Evolutionary conservation across 2,888 invertebrate species (phyloP).

Genomic region (Latrodectus elegans): DNA sequence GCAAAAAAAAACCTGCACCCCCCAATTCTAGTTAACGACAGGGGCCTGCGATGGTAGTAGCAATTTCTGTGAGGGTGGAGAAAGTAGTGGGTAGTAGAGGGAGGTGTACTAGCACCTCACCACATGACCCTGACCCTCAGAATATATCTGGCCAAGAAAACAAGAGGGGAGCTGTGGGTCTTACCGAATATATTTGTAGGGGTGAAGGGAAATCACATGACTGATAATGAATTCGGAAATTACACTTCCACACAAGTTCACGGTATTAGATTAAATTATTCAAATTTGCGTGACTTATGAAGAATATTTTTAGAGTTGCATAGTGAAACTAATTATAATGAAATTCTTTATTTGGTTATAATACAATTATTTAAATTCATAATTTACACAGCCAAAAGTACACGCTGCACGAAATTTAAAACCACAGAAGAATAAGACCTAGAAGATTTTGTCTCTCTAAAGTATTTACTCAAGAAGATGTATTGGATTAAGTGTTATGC

Average conservation of each 20-base stretch:
- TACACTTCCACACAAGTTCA: background rate
- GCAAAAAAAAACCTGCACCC: constrained; percentile 18
- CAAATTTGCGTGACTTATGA: constrained; percentile 2
- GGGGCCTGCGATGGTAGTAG: constrained; percentile 24
- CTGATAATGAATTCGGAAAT: too few species aligned
- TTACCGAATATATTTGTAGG: constrained; percentile 18
- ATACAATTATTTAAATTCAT: too few species aligned
- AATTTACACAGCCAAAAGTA: too few species aligned
- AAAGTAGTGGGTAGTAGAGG: constrained; percentile 9
- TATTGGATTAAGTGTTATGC: too few species aligned
- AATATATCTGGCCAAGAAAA: constrained; percentile 23
- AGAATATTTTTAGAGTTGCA: too few species aligned
- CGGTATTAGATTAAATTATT: background rate
- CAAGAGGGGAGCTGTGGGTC: constrained; percentile 10
- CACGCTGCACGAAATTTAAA: too few species aligned
- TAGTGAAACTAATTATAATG: too few species aligned
- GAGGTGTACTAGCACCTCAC: constrained; percentile 39
- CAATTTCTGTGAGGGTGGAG: constrained; percentile 3
- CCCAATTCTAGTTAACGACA: constrained; percentile 34
- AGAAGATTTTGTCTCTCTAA: too few species aligned
- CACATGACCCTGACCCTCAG: constrained; percentile 65
- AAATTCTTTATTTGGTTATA: too few species aligned
- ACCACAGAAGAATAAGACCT: too few species aligned
- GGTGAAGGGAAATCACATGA: constrained; percentile 1
- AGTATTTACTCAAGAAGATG: too few species aligned